Conservation (phyloP, 2,888 invertebrate genomes). For the Epirrita christyi region DNA sequence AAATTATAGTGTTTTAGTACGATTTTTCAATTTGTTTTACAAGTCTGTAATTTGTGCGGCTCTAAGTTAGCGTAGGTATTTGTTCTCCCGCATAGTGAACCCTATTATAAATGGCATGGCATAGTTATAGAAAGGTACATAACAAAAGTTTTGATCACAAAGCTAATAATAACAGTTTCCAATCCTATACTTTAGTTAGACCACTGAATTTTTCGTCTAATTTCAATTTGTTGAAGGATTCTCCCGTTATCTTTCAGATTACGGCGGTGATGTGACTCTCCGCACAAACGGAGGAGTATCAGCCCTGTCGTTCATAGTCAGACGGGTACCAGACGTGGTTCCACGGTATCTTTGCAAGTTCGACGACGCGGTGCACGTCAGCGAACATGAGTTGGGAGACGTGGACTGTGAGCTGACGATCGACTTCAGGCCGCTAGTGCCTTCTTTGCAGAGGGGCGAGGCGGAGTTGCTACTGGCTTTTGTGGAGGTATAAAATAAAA, state of each 20-base stretch:
- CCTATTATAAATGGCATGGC: no score
- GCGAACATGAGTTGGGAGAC: slow-evolving; percentile 94
- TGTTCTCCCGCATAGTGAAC: not conserved
- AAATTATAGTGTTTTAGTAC: not conserved
- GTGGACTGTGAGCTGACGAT: slow-evolving; percentile 92
- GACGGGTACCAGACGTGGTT: slow-evolving; percentile 93
- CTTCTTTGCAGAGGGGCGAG: slow-evolving; percentile 86
- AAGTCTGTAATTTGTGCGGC: not conserved
- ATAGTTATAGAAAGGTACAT: no score
- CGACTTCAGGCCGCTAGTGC: slow-evolving; percentile 86
- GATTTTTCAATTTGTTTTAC: slow-evolving; percentile 7
- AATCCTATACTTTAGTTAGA: no score
- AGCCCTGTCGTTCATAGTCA: slow-evolving; percentile 91
- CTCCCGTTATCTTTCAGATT: slow-evolving; percentile 72
- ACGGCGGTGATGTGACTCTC: slow-evolving; percentile 92
- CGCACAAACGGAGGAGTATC: slow-evolving; percentile 93
- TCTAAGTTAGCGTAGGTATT: not conserved
- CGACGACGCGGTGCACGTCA: slow-evolving; percentile 90
- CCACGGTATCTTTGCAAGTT: slow-evolving; percentile 89
- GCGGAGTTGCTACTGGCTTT: slow-evolving; percentile 89
- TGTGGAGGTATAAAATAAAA: slow-evolving; percentile 82
- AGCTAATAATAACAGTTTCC: no score
- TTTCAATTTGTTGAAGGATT: no score
- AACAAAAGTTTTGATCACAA: no score
- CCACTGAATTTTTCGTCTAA: not conserved